phyloP scores from a whole-genome alignment of 2,797 vertebrate genomes.

The Amphiprion clarkii region DNA sequence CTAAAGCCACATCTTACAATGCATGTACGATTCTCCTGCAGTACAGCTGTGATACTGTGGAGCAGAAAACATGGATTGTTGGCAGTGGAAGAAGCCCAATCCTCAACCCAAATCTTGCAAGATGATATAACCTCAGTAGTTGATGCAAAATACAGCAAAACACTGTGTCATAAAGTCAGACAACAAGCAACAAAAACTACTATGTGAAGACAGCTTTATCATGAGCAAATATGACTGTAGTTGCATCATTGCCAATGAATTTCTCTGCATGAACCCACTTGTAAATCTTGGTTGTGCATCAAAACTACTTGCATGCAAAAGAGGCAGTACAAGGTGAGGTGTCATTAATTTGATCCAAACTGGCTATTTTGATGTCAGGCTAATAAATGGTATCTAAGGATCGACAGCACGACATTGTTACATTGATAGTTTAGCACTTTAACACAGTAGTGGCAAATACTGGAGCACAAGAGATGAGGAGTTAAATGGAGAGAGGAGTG shows the following conservation, averaged over 20 bases:
- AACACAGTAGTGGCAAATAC: too few relatives aligned
- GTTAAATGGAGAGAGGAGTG: too few relatives aligned
- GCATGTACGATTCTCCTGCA: slow-evolving; percentile 11
- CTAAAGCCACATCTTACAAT: slow-evolving; percentile 48
- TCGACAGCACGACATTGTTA: too few relatives aligned
- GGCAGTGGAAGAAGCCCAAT: not conserved
- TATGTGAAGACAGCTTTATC: not conserved
- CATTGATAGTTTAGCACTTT: too few relatives aligned
- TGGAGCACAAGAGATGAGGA: too few relatives aligned
- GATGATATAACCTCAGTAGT: not conserved
- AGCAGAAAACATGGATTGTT: slow-evolving; percentile 20
- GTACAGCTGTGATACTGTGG: slow-evolving; percentile 25
- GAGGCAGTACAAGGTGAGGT: not conserved
- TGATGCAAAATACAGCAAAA: not conserved
- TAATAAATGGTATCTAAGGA: too few relatives aligned
- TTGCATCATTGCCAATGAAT: not conserved
- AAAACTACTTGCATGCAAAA: not conserved
- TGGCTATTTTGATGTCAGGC: too few relatives aligned
- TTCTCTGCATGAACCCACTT: not conserved
- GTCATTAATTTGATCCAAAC: too few relatives aligned
- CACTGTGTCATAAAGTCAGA: not conserved
- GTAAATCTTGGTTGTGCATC: not conserved
- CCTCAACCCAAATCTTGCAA: not conserved
- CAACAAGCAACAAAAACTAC: not conserved
- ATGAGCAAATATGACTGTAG: not conserved